Evolutionary conservation across 2,113 vertebrate genomes (phyloP), one percentile per base, ranked within the genome.

Genomic region (Grallaria varia): DNA sequence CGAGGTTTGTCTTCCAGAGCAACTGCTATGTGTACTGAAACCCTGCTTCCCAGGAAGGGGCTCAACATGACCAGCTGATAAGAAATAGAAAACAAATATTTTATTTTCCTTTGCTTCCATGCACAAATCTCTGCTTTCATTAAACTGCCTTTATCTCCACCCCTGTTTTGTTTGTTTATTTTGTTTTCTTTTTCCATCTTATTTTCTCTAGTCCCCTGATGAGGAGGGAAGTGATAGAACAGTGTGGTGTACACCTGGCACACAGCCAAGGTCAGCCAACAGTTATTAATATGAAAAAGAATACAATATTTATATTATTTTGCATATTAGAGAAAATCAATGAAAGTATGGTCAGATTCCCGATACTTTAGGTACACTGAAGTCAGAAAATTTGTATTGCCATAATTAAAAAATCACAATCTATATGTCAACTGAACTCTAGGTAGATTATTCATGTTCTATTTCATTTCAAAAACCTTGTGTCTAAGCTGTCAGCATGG

Each of bases 1-100:
- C 3, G 10, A 28, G 0, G 1, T 62, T 71, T 75, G 6, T 35
- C 30, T 75, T 91, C 37, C 2, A 3, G 42, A 77, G 27, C 4
- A 92, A 42, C 12, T 4, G 2, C 21, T 39, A 8, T 0, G 1
- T 0, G 0, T 28, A 28, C 6, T 33, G 30, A 93, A 68, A 59
- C 3, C 7, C 23, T 45, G 4, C 27, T 56, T 82, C 18, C 11
- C 11, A 22, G 30, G 10, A 69, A 33, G 45, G 18, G 31, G 10
- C 3, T 94, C 50, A 19, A 42, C 14, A 53, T 58, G 1, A 3
- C 16, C 22, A 60, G 12, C 55, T 66, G 7, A 53, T 52, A 23
- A 37, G 12, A 71, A 42, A 13, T 8, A 66, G 37, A 78, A 28
- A 45, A 67, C 4, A 84, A 62, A 27, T 15, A 3, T 33, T 74